A percentile compares a stretch with the other conserved stretches of the same genome.
phyloP scores from a whole-genome alignment of 2,888 invertebrate genomes.

The Odontothrips loti region DNA sequence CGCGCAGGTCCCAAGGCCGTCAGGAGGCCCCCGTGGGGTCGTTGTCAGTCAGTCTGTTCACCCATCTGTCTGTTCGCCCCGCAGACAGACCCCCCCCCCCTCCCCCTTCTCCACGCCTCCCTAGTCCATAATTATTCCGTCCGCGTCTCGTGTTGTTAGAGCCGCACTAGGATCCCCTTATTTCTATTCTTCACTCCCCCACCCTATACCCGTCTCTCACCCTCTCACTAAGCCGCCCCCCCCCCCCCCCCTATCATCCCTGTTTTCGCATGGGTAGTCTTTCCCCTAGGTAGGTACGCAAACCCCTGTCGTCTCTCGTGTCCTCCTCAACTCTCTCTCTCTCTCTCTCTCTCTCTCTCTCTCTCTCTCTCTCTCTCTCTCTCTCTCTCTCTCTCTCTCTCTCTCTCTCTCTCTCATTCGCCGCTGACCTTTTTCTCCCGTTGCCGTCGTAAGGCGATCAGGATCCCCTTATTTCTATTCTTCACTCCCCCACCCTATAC shows the following conservation, averaged over 20 bases:
- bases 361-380: no score
- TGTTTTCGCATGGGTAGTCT: neutral
- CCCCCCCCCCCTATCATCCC: neutral
- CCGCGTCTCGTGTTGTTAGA: no score
- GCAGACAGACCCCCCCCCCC: neutral
- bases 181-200: neutral
- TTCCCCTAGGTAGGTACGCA: neutral
- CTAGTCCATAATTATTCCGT: neutral
- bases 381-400: no score
- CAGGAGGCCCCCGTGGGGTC: no score
- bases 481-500: neutral
- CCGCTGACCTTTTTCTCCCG: no score
- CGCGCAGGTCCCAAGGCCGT: no score
- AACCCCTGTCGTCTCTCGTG: neutral
- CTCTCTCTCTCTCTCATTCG: no score
- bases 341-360: neutral
- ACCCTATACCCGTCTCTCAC: neutral
- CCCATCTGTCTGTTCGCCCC: neutral
- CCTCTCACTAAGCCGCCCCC: neutral
- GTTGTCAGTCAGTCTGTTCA: neutral
- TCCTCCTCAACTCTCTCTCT: neutral
- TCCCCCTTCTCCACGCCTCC: neutral
- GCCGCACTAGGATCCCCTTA: no score
- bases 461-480: neutral
- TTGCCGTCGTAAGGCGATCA: no score